Evolutionary conservation across 2,888 invertebrate species (phyloP).

Genomic region (Liposcelis brunnea): DNA sequence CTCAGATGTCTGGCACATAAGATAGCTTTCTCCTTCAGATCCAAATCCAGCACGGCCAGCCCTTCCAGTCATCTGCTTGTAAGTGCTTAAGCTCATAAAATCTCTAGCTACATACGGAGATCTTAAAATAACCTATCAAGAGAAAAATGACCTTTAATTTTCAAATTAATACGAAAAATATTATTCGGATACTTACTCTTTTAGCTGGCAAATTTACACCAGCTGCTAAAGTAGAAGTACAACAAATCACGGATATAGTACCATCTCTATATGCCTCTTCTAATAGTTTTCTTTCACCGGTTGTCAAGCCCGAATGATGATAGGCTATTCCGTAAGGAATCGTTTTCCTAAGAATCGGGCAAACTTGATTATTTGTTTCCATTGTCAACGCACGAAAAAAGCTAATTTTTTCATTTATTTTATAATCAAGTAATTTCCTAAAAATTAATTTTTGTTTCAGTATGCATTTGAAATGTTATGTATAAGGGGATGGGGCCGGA

Average conservation of each 20-base stretch:
- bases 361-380: conserved; percentile 48
- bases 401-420: conserved; percentile 37
- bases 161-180: background rate
- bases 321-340: conserved; percentile 74
- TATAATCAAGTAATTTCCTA: conserved; percentile 37
- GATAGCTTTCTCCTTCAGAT: conserved; percentile 68
- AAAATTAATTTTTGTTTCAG: conserved; percentile 13
- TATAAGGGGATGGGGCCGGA: background rate
- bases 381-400: conserved; percentile 42
- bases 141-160: conserved; percentile 11
- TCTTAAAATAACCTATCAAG: conserved; percentile 61
- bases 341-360: conserved; percentile 44
- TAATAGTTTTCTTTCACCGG: conserved; percentile 66
- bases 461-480: conserved; percentile 2
- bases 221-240: conserved; percentile 94
- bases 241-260: conserved; percentile 72
- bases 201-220: conserved; percentile 92
- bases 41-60: conserved; percentile 82
- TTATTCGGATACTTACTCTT: conserved; percentile 33
- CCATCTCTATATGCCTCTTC: conserved; percentile 75
- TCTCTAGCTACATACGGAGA: conserved; percentile 64
- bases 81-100: conserved; percentile 57
- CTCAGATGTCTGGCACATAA: conserved; percentile 52
- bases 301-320: conserved; percentile 84
- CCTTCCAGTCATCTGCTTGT: conserved; percentile 91